Base-by-base conservation (phyloP, 2,888 invertebrate species). In the Linnaemya tessellans region DNA sequence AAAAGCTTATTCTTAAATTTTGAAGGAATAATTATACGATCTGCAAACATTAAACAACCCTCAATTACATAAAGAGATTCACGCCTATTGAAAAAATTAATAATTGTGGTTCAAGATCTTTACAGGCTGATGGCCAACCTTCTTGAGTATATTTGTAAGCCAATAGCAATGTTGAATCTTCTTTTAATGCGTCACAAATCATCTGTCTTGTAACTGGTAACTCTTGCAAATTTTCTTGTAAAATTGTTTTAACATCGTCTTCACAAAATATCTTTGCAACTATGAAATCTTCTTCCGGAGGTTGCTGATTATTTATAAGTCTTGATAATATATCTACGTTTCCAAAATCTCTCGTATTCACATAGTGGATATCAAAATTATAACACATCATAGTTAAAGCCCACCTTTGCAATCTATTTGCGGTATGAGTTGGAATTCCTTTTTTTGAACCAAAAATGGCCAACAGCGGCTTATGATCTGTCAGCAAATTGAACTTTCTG, bases 371-470 rank as follows among this genome's bases (percentile, higher is more conserved):
- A 20, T 20, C 51, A 51, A 20, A 51, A 51, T 51, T 51, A 51
- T 20, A 51, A 1, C 51, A 9, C 20, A 20, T 20, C 51, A 51
- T 51, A 3, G 38, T 41, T 41, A 41, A 41, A 8, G 4, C 4
- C 4, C 38, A 9, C 8, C 38, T 41, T 41, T 41, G 38, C 38
- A 41, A 11, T 9, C 38, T 41, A 1, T 41, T 41, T 41, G 38
- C 15, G 3, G 0, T 10, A 15, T 41, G 38, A 41, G 38, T 41
- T 41, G 38, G 38, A 11, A 41, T 41, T 41, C 9, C 38, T 9
- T 41, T 51, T 51, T 51, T 49, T 7, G 49, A 49, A 18, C 1
- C 56, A 56, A 56, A 56, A 56, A 56, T 56, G 1, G 56, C 56
- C 15, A 56, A 30, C 15, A 56, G 8, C 3, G 56, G 30, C 20